Conservation (phyloP, 2,888 invertebrate genomes). For the Pammene aurita region DNA sequence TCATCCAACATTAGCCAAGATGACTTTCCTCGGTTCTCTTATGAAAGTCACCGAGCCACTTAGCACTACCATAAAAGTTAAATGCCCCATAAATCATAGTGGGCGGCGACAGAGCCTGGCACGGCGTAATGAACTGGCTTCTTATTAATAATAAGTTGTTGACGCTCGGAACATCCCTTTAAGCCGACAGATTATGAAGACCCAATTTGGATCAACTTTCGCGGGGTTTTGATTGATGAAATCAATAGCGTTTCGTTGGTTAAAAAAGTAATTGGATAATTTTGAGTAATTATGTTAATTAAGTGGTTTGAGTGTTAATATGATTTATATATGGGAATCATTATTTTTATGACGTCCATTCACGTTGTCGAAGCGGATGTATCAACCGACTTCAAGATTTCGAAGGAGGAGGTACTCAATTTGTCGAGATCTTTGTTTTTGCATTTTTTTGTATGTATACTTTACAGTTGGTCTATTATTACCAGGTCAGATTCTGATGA, state of each 20-base stretch:
- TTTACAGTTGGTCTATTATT: too few relatives aligned
- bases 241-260: constrained; percentile 55
- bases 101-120: constrained; percentile 58
- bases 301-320: constrained; percentile 6
- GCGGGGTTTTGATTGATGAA: constrained; percentile 52
- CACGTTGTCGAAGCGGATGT: too few relatives aligned
- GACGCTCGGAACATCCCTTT: constrained; percentile 49
- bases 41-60: constrained; percentile 71
- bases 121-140: constrained; percentile 67
- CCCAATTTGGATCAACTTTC: constrained; percentile 45
- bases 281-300: constrained; percentile 22
- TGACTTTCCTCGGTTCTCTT: constrained; percentile 68
- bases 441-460: too few relatives aligned
- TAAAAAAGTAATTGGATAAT: constrained; percentile 48
- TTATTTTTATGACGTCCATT: too few relatives aligned
- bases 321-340: background rate
- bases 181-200: constrained; percentile 48
- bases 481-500: too few relatives aligned
- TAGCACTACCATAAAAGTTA: constrained; percentile 79
- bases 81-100: constrained; percentile 77
- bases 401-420: too few relatives aligned
- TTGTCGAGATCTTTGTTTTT: too few relatives aligned
- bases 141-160: constrained; percentile 68
- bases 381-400: too few relatives aligned
- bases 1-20: constrained; percentile 71